Evolutionary conservation across 2,797 vertebrate genomes (phyloP), one percentile per base, ranked within the genome.

Genomic region (Rallus crepitans): DNA sequence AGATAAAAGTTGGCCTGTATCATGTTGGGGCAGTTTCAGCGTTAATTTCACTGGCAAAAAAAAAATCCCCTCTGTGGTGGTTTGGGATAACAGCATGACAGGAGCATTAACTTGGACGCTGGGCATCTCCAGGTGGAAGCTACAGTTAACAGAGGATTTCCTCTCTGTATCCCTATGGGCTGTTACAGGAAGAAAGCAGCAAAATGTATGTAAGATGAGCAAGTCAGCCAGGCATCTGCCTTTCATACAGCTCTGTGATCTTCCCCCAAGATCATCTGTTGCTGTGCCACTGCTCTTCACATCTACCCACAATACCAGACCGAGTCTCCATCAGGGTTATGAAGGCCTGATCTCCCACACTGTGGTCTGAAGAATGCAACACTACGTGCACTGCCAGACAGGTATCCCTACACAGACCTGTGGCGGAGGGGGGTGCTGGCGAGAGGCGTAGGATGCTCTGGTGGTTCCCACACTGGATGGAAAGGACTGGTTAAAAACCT

Each of bases 401-500:
- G 50, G 47, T 5, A 27, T 30, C 37, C 47, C 47, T 23, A 15
- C 33, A 4, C 24, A 30, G 40, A 47, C 9, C 35, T 25, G 40
- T 5, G 15, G 15, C 37, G 40, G 76, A 50, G 45, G 14, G 1
- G 3, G 59, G 35, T 65, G 7, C 2, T 25, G 30, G 28, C 18
- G 6, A 90, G 33, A 57, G 23, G 16, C 0, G 5, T 21, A 16
- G 0, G 0, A 7, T 16, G n/a, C 57, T 75, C 40, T 3, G 2
- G 45, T 65, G 70, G 60, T 73, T 95, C 12, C 77, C 53, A 2
- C 52, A 79, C 18, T 14, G 16, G 39, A 31, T 59, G 48, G 48
- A 64, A 61, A 12, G 33, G 56, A 33, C 53, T 40, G 66, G 76
- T 88, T 93, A 87, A 95, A 94, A 95, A 81, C 86, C 80, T 63